Conservation (phyloP, 2,888 invertebrate species). For the Phyllotreta striolata region DNA sequence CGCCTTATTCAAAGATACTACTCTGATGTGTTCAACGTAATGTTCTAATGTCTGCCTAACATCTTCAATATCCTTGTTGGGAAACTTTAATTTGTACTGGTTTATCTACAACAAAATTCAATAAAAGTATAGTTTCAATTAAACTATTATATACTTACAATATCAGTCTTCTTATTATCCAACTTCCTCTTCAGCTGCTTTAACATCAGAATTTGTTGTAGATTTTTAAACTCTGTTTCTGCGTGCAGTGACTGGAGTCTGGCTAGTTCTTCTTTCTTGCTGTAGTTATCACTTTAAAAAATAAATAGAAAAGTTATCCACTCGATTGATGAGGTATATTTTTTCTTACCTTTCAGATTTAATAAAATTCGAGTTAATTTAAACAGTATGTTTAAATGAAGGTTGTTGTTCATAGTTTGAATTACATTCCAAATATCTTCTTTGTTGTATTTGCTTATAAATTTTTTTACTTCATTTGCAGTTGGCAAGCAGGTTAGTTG, state of each 20-base stretch:
- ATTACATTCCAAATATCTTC: conserved; percentile 41
- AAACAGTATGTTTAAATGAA: conserved; percentile 36
- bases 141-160: conserved; percentile 34
- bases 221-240: conserved; percentile 41
- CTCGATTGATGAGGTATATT: not conserved
- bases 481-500: not conserved
- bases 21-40: conserved; percentile 38
- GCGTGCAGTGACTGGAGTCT: conserved; percentile 43
- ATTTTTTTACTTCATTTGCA: conserved; percentile 13
- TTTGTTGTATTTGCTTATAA: conserved; percentile 41
- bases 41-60: conserved; percentile 34
- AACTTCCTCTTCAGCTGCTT: conserved; percentile 38
- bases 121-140: conserved; percentile 3
- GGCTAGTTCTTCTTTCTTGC: conserved; percentile 39
- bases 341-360: conserved; percentile 14
- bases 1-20: conserved; percentile 35
- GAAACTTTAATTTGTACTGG: conserved; percentile 16
- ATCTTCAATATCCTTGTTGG: conserved; percentile 21
- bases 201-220: conserved; percentile 37
- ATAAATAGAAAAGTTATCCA: conserved; percentile 14
- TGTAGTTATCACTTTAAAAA: conserved; percentile 36
- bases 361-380: conserved; percentile 21
- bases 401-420: conserved; percentile 35
- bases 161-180: conserved; percentile 37
- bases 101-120: conserved; percentile 23